Percentiles rank a stretch among this genome's conserved stretches.
Conservation (phyloP, 2,888 invertebrate species). For the Brachylomia viminalis region DNA sequence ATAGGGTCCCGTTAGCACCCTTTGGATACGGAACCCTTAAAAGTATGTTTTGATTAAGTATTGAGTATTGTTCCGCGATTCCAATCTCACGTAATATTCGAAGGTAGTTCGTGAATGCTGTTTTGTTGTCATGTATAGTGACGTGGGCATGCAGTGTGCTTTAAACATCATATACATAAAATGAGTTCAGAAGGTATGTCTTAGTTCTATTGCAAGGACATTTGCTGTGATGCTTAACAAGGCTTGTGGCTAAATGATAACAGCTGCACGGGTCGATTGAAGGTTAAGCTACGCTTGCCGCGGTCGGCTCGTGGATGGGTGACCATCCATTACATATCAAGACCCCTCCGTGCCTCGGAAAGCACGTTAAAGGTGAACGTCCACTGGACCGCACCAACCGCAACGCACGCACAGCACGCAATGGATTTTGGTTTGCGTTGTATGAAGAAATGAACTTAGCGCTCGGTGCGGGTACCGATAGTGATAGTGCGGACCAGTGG, state of each 20-base stretch:
- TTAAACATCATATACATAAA: slow-evolving; percentile 5
- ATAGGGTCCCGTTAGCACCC: not conserved
- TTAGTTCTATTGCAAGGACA: not conserved
- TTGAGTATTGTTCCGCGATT: slow-evolving; percentile 56
- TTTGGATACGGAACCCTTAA: slow-evolving; percentile 4
- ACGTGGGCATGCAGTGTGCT: slow-evolving; percentile 14
- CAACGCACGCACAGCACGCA: no score
- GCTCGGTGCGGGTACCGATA: no score
- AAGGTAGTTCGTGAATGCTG: slow-evolving; percentile 45
- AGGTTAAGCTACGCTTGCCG: not conserved
- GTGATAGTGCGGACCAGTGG: no score
- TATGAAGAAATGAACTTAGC: no score
- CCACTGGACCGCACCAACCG: no score
- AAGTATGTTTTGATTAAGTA: slow-evolving; percentile 44
- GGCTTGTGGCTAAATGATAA: not conserved
- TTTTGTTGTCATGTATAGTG: slow-evolving; percentile 31
- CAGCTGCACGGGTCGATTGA: not conserved
- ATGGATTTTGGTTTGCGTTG: no score
- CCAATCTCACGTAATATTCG: slow-evolving; percentile 66
- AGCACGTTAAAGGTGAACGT: not conserved
- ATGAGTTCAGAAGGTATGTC: not conserved
- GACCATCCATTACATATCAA: not conserved
- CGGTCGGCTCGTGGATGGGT: not conserved
- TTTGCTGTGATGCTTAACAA: not conserved
- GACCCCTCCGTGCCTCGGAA: not conserved